Evolutionary conservation across 2,113 vertebrate genomes (phyloP).

Genomic region (Dasyprocta punctata): DNA sequence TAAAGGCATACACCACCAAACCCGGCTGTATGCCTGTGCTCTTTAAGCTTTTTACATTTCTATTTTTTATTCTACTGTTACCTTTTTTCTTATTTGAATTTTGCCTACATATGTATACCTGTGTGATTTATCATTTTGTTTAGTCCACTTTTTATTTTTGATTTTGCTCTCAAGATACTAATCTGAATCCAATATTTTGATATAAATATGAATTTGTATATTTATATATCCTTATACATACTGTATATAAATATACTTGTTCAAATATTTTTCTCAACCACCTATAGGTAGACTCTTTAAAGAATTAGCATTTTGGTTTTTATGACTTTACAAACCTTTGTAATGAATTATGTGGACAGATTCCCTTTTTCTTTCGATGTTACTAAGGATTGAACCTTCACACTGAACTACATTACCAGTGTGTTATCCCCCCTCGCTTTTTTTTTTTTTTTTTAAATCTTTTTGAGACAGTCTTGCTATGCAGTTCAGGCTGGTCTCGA

Average conservation of each 20-base stretch:
- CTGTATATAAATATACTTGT: neutral
- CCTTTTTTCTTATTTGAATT: neutral
- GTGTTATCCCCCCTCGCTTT: neutral
- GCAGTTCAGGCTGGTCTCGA: too few relatives aligned
- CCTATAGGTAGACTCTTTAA: neutral
- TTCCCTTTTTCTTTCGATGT: neutral
- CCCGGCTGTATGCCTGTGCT: neutral
- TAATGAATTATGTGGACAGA: neutral
- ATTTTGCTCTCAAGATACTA: conserved; percentile 14
- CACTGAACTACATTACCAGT: neutral
- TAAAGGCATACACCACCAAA: too few relatives aligned
- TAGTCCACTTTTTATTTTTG: neutral
- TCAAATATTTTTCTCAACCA: neutral
- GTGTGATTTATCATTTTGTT: conserved; percentile 24
- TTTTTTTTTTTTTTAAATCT: neutral
- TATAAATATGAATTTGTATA: neutral
- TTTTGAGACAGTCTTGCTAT: neutral
- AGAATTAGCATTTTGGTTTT: conserved; percentile 28
- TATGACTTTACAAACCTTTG: conserved; percentile 2
- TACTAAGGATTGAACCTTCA: neutral
- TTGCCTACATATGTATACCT: conserved; percentile 1
- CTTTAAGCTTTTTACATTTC: neutral
- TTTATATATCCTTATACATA: neutral
- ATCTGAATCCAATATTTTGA: neutral
- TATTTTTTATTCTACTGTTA: neutral